These are phyloP conservation scores for Drosophila suzukii DNA, from an alignment of 1,140 invertebrate species.

Conservation along the genomic window DNA sequence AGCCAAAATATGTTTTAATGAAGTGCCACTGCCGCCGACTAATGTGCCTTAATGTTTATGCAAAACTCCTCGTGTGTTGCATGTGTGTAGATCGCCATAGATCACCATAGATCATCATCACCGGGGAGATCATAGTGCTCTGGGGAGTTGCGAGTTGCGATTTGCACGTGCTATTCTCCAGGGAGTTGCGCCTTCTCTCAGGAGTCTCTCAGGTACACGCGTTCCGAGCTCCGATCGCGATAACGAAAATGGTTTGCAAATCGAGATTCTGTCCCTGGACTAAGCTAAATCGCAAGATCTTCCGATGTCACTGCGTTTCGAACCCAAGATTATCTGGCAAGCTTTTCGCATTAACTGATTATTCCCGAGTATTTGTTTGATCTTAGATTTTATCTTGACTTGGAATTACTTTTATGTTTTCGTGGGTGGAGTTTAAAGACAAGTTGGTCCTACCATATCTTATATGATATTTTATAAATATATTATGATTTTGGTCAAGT, in stretches of 20 bases:
- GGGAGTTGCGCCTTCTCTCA: background rate
- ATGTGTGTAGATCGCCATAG: slow-evolving; percentile 11
- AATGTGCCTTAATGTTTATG: slow-evolving; percentile 72
- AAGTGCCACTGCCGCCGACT: slow-evolving; percentile 51
- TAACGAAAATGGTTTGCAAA: slow-evolving; percentile 15
- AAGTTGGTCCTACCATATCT: too few species aligned
- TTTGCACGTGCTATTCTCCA: slow-evolving; percentile 22
- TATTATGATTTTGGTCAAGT: background rate
- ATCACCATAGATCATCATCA: slow-evolving; percentile 27
- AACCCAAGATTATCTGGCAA: slow-evolving; percentile 6
- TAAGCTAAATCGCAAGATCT: background rate
- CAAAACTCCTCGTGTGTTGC: slow-evolving; percentile 38
- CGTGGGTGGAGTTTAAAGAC: background rate
- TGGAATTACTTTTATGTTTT: too few species aligned
- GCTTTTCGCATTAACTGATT: slow-evolving; percentile 28
- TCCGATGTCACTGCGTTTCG: slow-evolving; percentile 4
- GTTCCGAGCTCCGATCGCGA: slow-evolving; percentile 4
- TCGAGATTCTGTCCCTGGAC: background rate
- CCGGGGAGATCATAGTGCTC: slow-evolving; percentile 28
- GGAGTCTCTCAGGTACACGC: background rate
- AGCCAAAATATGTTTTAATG: slow-evolving; percentile 69
- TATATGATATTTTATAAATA: too few species aligned
- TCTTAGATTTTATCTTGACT: background rate
- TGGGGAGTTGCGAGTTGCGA: slow-evolving; percentile 29
- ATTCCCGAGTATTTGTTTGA: background rate